phyloP scores from a whole-genome alignment of 2,113 vertebrate genomes.

The Coregonus clupeaformis region DNA sequence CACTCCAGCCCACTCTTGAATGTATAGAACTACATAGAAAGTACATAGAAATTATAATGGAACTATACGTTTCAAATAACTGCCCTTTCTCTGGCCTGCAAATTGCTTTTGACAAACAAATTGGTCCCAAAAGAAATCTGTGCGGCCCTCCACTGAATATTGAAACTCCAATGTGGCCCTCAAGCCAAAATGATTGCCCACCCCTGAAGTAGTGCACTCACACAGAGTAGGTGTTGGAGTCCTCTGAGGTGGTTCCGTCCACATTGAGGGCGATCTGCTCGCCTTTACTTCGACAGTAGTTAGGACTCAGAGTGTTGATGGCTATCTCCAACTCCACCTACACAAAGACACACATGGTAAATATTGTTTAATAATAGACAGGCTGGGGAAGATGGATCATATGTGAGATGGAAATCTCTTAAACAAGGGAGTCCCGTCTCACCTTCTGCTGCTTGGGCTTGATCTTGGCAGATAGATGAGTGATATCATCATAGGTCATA shows the following conservation, averaged over 20 bases:
- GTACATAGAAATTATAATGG: too few relatives aligned
- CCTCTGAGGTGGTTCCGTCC: constrained; percentile 84
- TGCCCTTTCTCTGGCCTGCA: too few relatives aligned
- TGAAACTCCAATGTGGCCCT: too few relatives aligned
- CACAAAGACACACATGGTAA: background rate
- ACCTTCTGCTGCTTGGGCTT: constrained; percentile 98
- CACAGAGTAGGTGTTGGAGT: constrained; percentile 88
- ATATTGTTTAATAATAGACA: background rate
- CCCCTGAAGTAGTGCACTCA: constrained; percentile 62
- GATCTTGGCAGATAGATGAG: constrained; percentile 89
- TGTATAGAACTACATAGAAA: too few relatives aligned
- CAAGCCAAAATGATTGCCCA: too few relatives aligned
- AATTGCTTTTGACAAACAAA: too few relatives aligned
- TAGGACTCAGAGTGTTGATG: constrained; percentile 89
- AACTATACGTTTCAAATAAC: too few relatives aligned
- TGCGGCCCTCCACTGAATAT: too few relatives aligned
- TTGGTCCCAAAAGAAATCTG: too few relatives aligned
- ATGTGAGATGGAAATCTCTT: background rate
- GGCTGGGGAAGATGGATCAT: background rate
- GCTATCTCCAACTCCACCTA: constrained; percentile 91
- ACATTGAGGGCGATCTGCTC: constrained; percentile 97
- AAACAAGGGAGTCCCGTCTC: background rate
- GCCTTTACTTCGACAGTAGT: constrained; percentile 97
- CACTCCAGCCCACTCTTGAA: too few relatives aligned
- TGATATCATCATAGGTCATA: constrained; percentile 90